Percentiles rank a stretch among this genome's conserved stretches.
Conservation (phyloP, 2,797 vertebrate genomes). For the Psittacula echo region DNA sequence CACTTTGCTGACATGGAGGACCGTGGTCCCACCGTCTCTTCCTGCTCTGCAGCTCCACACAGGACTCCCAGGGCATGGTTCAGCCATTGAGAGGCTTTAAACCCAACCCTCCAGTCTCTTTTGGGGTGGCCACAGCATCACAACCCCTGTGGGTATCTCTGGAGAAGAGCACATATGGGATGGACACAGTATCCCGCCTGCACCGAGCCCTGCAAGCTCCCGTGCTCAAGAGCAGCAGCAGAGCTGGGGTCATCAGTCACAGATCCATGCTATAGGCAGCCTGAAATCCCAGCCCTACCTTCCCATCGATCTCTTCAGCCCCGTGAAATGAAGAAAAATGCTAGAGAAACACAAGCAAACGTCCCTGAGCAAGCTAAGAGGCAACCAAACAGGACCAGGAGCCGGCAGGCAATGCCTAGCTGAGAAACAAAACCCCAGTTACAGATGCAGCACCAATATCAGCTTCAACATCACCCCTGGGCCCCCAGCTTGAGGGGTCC, state of each 20-base stretch:
- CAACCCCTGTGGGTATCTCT: fast-evolving
- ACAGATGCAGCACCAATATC: not conserved
- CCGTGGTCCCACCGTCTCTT: not conserved
- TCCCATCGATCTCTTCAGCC: constrained; percentile 55
- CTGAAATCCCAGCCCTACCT: constrained; percentile 63
- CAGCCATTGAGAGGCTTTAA: not conserved
- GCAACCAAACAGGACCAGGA: not conserved
- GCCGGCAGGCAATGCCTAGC: not conserved
- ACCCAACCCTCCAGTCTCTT: not conserved
- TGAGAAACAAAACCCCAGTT: not conserved
- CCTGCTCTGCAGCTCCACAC: not conserved
- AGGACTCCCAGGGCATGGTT: not conserved
- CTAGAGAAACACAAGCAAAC: not conserved
- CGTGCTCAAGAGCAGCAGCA: not conserved
- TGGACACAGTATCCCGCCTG: not conserved
- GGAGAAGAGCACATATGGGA: fast-evolving
- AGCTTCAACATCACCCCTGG: not conserved
- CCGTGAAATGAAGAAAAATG: constrained; percentile 66
- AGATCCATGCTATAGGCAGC: constrained; percentile 15
- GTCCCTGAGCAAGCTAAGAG: not conserved
- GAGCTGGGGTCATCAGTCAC: constrained; percentile 58
- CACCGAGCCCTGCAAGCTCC: not conserved
- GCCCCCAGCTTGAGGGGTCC: fast-evolving
- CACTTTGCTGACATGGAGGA: not conserved
- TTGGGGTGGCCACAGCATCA: not conserved